These are phyloP conservation scores for Chloroceryle amazona DNA, from an alignment of 2,797 vertebrate species.

Conservation along the genomic window DNA sequence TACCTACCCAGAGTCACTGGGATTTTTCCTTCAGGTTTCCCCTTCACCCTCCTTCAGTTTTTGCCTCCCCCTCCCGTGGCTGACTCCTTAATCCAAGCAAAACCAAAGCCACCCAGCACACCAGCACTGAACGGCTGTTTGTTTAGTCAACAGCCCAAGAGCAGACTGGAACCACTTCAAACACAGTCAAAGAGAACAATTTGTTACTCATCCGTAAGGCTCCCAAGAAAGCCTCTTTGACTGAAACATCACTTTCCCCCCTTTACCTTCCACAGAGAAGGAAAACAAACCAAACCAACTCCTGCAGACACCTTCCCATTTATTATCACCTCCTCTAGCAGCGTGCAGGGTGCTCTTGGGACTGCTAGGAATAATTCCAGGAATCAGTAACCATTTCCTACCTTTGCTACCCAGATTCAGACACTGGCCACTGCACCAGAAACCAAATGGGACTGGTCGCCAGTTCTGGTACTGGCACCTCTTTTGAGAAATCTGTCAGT, in stretches of 20 bases:
- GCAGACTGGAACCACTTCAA: background rate
- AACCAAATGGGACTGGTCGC: background rate
- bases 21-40: background rate
- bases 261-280: background rate
- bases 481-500: background rate
- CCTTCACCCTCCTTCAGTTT: rapidly evolving
- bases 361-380: background rate
- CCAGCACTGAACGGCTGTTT: background rate
- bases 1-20: background rate
- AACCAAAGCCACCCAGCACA: background rate
- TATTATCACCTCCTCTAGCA: background rate
- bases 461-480: background rate
- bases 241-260: background rate
- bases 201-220: background rate
- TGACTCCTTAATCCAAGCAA: background rate
- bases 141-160: background rate
- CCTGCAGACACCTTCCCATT: background rate
- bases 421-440: background rate
- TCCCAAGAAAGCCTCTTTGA: background rate
- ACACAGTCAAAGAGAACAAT: background rate
- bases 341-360: rapidly evolving
- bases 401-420: background rate
- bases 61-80: background rate
- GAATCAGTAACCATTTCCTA: background rate
- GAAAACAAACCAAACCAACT: background rate